These are phyloP conservation scores for Scaptomyza pallida DNA, from an alignment of 1,140 invertebrate genomes.

Conservation along the genomic window DNA sequence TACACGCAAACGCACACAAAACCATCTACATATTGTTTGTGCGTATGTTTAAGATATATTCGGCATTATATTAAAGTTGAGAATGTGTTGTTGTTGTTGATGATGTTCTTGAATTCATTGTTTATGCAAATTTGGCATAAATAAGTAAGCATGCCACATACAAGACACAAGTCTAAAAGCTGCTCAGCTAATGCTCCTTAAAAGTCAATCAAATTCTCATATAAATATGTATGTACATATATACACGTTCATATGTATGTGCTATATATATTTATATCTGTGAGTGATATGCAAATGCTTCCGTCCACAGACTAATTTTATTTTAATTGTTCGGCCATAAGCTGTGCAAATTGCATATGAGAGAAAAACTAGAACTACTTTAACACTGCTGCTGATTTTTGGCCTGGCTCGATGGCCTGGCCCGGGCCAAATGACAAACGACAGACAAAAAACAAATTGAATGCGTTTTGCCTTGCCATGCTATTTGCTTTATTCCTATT, in stretches of 20 bases:
- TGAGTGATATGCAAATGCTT: slow-evolving; percentile 65
- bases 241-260: background rate
- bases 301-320: slow-evolving; percentile 64
- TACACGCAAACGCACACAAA: slow-evolving; percentile 20
- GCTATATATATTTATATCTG: slow-evolving; percentile 37
- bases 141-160: slow-evolving; percentile 51
- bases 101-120: slow-evolving; percentile 54
- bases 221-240: slow-evolving; percentile 8
- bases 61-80: slow-evolving; percentile 35
- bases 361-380: slow-evolving; percentile 10
- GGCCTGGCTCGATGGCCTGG: background rate
- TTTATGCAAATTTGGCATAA: slow-evolving; percentile 71
- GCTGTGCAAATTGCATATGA: slow-evolving; percentile 14
- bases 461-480: slow-evolving; percentile 39
- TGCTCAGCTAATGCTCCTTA: slow-evolving; percentile 60
- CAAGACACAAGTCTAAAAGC: slow-evolving; percentile 54
- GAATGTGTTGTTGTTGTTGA: slow-evolving; percentile 31
- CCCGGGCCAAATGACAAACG: slow-evolving; percentile 32
- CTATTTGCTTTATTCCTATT: slow-evolving; percentile 15
- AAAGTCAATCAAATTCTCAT: slow-evolving; percentile 16
- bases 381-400: slow-evolving; percentile 16
- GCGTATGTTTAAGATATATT: background rate
- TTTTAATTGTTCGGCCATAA: slow-evolving; percentile 66
- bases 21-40: no score
- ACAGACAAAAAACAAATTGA: slow-evolving; percentile 57